Evolutionary conservation across 2,888 invertebrate genomes (phyloP).

Genomic region (Nomada hirtipes): DNA sequence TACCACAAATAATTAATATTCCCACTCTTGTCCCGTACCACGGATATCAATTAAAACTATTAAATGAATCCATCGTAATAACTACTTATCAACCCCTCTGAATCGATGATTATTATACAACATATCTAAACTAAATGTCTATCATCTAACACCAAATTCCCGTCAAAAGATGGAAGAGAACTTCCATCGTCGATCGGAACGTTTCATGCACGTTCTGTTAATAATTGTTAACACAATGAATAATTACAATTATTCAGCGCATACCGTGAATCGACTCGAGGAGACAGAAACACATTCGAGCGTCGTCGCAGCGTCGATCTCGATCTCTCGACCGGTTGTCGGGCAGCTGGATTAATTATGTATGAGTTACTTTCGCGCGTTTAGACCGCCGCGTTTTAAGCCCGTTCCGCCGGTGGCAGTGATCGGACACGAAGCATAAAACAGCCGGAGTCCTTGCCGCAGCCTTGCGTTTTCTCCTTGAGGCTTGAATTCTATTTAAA

Average conservation of each 20-base stretch:
- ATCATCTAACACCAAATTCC: background rate
- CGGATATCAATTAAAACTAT: too few relatives aligned
- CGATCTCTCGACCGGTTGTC: constrained; percentile 7
- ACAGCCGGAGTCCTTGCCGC: constrained; percentile 76
- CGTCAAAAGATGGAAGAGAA: background rate
- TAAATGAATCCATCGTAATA: too few relatives aligned
- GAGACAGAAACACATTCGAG: constrained; percentile 1
- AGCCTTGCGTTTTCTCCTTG: constrained; percentile 80
- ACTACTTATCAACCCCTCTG: too few relatives aligned
- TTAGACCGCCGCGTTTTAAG: constrained; percentile 38
- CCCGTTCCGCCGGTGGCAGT: constrained; percentile 58
- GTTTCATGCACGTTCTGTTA: background rate
- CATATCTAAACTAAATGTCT: too few relatives aligned
- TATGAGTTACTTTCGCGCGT: constrained; percentile 53
- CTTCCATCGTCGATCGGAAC: background rate
- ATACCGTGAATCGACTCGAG: background rate
- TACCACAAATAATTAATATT: too few relatives aligned
- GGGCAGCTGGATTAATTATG: constrained; percentile 40
- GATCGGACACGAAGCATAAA: constrained; percentile 66
- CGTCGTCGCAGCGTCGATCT: constrained; percentile 13
- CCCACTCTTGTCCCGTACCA: too few relatives aligned
- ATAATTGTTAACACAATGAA: background rate
- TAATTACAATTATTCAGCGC: constrained; percentile 5
- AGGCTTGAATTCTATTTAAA: constrained; percentile 77
- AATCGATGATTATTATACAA: too few relatives aligned